A percentile compares a stretch with the other conserved stretches of the same genome.
These are phyloP conservation scores for Hemithea aestivaria DNA, from an alignment of 2,888 invertebrate species.

Conservation along the genomic window DNA sequence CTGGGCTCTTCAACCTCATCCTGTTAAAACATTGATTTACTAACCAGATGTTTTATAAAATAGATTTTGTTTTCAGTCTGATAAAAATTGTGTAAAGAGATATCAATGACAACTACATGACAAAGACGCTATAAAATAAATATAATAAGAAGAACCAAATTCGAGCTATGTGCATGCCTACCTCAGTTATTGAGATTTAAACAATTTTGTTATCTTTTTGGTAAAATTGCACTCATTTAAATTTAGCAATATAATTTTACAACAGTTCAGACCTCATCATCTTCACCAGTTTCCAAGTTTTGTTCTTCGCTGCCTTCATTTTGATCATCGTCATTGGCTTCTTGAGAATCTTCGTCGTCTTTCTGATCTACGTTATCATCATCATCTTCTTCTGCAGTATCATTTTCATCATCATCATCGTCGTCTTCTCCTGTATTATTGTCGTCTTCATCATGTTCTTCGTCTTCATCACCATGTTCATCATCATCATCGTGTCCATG, in stretches of 20 bases:
- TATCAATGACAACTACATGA: too few species aligned
- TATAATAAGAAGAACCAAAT: too few species aligned
- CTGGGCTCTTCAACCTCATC: constrained; percentile 29
- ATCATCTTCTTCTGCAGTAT: constrained; percentile 25
- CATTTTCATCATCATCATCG: constrained; percentile 28
- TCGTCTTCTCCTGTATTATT: constrained; percentile 46
- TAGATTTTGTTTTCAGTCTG: too few species aligned
- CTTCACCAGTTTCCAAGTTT: constrained; percentile 32
- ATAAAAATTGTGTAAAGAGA: too few species aligned
- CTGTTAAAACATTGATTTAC: constrained; percentile 26
- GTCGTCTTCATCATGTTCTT: constrained; percentile 42
- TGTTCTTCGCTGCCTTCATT: constrained; percentile 38
- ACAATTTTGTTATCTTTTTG: too few species aligned
- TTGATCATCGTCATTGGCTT: constrained; percentile 41
- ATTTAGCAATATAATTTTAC: constrained; percentile 3
- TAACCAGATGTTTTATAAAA: neutral
- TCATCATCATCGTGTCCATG: constrained; percentile 40
- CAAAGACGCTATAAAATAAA: too few species aligned
- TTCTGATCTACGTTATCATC: constrained; percentile 35
- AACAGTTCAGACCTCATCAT: constrained; percentile 33
- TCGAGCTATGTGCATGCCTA: too few species aligned
- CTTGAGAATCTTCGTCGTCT: constrained; percentile 26
- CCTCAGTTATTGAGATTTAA: too few species aligned
- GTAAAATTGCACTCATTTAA: too few species aligned
- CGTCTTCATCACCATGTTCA: constrained; percentile 38